These are phyloP conservation scores for Catharus bicknelli DNA, from an alignment of 2,113 vertebrate genomes.

Conservation along the genomic window DNA sequence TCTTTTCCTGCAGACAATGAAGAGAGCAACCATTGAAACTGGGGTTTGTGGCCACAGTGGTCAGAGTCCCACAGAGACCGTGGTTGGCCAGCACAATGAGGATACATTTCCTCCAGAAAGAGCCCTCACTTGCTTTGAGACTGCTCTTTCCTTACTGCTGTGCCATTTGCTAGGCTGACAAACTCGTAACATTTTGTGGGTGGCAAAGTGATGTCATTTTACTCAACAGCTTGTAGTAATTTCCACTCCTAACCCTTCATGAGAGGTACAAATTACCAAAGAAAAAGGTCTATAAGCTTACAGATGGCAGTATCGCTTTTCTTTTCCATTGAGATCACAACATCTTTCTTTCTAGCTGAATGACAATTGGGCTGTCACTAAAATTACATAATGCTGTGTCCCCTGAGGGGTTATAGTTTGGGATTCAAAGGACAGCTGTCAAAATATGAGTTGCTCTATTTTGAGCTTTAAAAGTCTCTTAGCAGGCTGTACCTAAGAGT, in stretches of 20 bases:
- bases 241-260: conserved; percentile 67
- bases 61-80: neutral
- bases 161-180: conserved; percentile 54
- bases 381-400: conserved; percentile 66
- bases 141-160: neutral
- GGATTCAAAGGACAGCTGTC: conserved; percentile 68
- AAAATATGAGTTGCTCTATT: conserved; percentile 59
- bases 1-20: neutral
- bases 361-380: conserved; percentile 74
- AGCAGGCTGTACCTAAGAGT: neutral
- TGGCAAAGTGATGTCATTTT: conserved; percentile 73
- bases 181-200: conserved; percentile 51
- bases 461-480: conserved; percentile 37
- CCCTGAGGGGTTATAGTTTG: conserved; percentile 37
- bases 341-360: conserved; percentile 53
- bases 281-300: conserved; percentile 46
- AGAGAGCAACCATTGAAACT: neutral
- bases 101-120: neutral
- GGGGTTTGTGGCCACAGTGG: neutral
- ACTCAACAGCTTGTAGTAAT: conserved; percentile 68
- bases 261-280: conserved; percentile 58
- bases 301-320: conserved; percentile 58
- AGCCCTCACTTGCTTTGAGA: neutral
- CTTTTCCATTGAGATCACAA: conserved; percentile 70
- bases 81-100: neutral